These are phyloP conservation scores for Diadumene lineata DNA, from an alignment of 92 coral and sea anemone species.

Conservation along the genomic window DNA sequence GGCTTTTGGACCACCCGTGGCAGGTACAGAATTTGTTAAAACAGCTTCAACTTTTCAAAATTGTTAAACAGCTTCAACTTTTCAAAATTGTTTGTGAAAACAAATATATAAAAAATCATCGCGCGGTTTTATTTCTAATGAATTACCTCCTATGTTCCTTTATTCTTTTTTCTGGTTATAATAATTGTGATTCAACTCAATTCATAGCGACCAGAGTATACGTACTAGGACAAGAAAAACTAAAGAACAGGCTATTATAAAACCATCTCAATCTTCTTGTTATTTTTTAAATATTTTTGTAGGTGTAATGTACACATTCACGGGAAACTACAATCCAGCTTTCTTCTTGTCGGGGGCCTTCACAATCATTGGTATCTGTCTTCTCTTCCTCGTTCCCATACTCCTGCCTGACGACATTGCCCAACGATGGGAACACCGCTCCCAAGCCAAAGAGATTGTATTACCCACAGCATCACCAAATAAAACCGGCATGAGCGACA, in stretches of 20 bases:
- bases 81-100: too few relatives aligned
- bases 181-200: too few relatives aligned
- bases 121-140: too few relatives aligned
- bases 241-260: too few relatives aligned
- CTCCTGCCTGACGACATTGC: conserved; percentile 62
- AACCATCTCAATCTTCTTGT: too few relatives aligned
- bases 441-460: not conserved
- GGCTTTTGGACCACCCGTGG: conserved; percentile 81
- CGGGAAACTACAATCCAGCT: conserved; percentile 62
- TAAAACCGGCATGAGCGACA: conserved; percentile 23
- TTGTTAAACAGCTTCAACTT: too few relatives aligned
- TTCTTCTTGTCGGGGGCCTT: conserved; percentile 88
- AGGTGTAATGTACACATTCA: conserved; percentile 73
- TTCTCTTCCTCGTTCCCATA: conserved; percentile 61
- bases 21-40: conserved; percentile 39
- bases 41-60: too few relatives aligned
- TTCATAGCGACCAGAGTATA: too few relatives aligned
- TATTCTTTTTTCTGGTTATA: too few relatives aligned
- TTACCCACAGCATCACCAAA: not conserved
- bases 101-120: too few relatives aligned
- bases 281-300: not conserved
- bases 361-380: conserved; percentile 62
- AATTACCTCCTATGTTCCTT: too few relatives aligned
- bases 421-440: conserved; percentile 61
- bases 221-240: too few relatives aligned